Evolutionary conservation across 1,140 invertebrate genomes (phyloP).

Genomic region (Drosophila lowei): DNA sequence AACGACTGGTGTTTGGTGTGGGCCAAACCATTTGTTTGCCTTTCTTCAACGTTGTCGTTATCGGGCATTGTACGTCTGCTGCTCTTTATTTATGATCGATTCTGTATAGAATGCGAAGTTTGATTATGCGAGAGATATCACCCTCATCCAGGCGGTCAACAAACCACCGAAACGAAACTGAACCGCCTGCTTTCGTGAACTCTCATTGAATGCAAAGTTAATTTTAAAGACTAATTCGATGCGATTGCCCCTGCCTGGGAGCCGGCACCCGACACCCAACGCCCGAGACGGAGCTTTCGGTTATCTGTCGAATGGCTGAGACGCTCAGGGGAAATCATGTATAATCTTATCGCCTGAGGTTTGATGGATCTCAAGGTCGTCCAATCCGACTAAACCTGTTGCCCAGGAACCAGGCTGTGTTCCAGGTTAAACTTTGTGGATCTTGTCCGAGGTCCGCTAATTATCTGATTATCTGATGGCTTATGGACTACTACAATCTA

Average conservation of each 20-base stretch:
- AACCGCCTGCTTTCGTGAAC: neutral
- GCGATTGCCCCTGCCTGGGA: neutral
- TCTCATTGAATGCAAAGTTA: conserved; percentile 20
- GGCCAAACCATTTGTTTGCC: conserved; percentile 34
- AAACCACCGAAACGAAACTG: conserved; percentile 7
- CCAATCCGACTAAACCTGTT: conserved; percentile 25
- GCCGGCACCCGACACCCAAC: conserved; percentile 7
- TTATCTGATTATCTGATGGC: neutral
- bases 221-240: neutral
- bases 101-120: conserved; percentile 2
- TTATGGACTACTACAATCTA: too few relatives aligned
- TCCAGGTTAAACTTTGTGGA: neutral
- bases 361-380: conserved; percentile 27
- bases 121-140: conserved; percentile 3
- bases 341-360: conserved; percentile 35
- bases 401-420: conserved; percentile 2
- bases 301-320: neutral
- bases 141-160: conserved; percentile 20
- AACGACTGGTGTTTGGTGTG: conserved; percentile 21
- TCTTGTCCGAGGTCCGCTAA: conserved; percentile 35
- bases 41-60: conserved; percentile 41
- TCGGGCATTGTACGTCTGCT: conserved; percentile 43
- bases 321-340: conserved; percentile 7
- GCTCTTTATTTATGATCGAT: conserved; percentile 11
- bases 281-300: neutral